A percentile compares a stretch with the other conserved stretches of the same genome.
These are phyloP conservation scores for Liparis tanakae DNA, from an alignment of 2,797 vertebrate species.

Conservation along the genomic window DNA sequence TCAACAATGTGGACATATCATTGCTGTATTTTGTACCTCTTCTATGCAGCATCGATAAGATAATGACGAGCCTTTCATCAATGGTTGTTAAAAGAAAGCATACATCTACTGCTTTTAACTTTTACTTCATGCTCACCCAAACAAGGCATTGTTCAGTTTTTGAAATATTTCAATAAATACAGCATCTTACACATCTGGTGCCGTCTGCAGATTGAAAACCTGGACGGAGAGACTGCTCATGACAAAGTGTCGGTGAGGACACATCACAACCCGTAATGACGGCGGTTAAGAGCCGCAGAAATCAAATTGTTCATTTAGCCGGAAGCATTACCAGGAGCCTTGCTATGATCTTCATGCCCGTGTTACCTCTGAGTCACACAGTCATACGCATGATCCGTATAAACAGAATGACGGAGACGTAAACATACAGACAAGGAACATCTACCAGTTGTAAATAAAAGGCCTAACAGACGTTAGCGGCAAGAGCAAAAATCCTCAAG, in stretches of 20 bases:
- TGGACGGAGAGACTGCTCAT: constrained; percentile 3
- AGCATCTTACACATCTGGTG: not conserved
- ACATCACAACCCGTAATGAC: constrained; percentile 28
- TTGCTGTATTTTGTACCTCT: not conserved
- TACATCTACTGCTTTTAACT: constrained; percentile 10
- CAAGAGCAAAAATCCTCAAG: constrained; percentile 21
- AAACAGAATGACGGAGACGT: constrained; percentile 28
- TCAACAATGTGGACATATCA: not conserved
- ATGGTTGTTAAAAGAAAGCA: constrained; percentile 5
- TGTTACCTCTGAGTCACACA: constrained; percentile 39
- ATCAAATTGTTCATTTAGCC: constrained; percentile 41
- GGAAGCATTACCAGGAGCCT: constrained; percentile 45
- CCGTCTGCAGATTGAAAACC: not conserved
- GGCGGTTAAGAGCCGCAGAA: constrained; percentile 29
- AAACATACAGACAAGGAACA: constrained; percentile 19
- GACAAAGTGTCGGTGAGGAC: constrained; percentile 23
- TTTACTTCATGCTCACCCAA: not conserved
- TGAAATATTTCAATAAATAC: not conserved
- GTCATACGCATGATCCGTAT: constrained; percentile 25
- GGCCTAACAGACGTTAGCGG: constrained; percentile 33
- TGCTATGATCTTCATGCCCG: constrained; percentile 36
- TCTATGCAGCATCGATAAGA: not conserved
- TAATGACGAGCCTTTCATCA: not conserved
- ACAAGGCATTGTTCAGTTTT: not conserved
- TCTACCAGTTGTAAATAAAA: constrained; percentile 41